Base-by-base conservation (phyloP, 2,888 invertebrate genomes). In the Hofmannophila pseudospretella region DNA sequence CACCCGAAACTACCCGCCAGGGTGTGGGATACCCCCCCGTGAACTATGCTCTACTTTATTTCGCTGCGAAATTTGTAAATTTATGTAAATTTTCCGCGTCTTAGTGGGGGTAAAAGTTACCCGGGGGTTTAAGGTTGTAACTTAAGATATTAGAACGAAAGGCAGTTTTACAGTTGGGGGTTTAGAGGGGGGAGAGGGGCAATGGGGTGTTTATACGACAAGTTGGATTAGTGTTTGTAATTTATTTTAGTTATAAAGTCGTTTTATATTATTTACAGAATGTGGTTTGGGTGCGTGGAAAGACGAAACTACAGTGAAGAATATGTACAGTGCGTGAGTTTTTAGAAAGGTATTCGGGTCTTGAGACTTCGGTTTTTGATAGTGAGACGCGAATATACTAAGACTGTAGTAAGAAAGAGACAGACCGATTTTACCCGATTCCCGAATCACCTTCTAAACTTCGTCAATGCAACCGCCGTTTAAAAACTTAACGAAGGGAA, bases 1-100 rank as follows among this genome's bases (percentile, higher is more conserved):
- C 39, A 8, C 38, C 34, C 30, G 19, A 11, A 14, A 40, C 33
- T 31, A 30, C 39, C 41, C 5, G 23, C 2, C 2, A 23, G 38
- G 26, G 22, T 7, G 29, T 28, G 36, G 13, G 11, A 26, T 47
- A 31, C 34, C 30, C 7, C 19, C n/a, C 0, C 13, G 57, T 30
- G 67, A 76, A 45, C 77, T 79, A 79, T 80, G 65, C 46, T 61
- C 60, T 72, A 81, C 78, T 85, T 85, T 85, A 84, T 85, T 84
- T 82, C 68, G 70, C 62, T 51, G 71, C 67, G 75, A 79, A 82
- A 82, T 85, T 85, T 81, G 81, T 80, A 81, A 85, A 85, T 85
- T 85, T 85, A 85, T 85, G 85, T 79, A 82, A 85, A 85, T 85
- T 81, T 78, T 75, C 66, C 72, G 69, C 84, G 81, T 84, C 85